Evolutionary conservation across 2,113 vertebrate genomes (phyloP).

Genomic region (Solea solea): DNA sequence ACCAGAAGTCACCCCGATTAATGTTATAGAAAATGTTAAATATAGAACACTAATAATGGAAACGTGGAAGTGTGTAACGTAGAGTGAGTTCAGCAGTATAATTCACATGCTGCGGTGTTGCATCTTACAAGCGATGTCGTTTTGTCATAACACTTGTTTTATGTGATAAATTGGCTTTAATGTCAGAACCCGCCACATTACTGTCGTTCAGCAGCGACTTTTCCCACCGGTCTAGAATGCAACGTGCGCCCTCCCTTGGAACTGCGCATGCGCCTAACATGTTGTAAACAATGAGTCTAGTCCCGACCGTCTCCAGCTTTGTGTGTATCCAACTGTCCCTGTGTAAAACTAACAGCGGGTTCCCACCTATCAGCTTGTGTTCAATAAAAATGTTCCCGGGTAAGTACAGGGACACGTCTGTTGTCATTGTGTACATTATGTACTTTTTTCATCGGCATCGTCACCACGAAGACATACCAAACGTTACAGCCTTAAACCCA

Average conservation of each 20-base stretch:
- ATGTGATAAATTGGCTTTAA: too few species aligned
- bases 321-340: constrained; percentile 72
- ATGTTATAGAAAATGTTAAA: not conserved
- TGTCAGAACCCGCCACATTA: too few species aligned
- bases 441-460: constrained; percentile 50
- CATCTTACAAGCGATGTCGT: too few species aligned
- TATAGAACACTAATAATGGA: not conserved
- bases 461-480: constrained; percentile 63
- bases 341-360: constrained; percentile 47
- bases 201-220: not conserved
- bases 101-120: too few species aligned
- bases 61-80: too few species aligned
- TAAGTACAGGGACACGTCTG: constrained; percentile 69
- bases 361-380: constrained; percentile 6
- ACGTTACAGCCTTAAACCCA: constrained; percentile 58
- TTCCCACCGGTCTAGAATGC: constrained; percentile 53
- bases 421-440: constrained; percentile 53
- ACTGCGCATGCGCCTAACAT: constrained; percentile 76
- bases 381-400: constrained; percentile 66
- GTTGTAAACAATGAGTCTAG: constrained; percentile 84
- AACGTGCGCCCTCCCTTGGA: constrained; percentile 66
- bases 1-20: not conserved
- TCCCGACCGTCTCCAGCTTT: constrained; percentile 80
- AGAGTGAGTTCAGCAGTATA: too few species aligned
- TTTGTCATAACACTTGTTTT: too few species aligned